phyloP scores from a whole-genome alignment of 2,113 vertebrate species.

The Urocolius indicus region DNA sequence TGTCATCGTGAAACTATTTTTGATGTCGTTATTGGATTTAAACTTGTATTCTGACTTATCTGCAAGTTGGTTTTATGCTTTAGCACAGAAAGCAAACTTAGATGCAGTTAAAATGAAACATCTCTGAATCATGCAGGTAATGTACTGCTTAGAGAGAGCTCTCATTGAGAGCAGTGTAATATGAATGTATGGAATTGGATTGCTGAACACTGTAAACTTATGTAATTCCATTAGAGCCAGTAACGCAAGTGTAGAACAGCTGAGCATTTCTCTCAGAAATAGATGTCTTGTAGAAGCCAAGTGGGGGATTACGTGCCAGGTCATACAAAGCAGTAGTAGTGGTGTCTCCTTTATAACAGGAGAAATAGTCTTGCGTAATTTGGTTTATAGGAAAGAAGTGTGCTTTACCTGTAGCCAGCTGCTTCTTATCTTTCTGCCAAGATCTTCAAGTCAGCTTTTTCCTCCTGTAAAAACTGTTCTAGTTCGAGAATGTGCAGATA shows the following conservation, averaged over 20 bases:
- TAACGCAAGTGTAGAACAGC: not conserved
- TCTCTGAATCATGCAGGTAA: not conserved
- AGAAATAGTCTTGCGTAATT: not conserved
- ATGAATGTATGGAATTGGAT: not conserved
- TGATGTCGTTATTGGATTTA: not conserved
- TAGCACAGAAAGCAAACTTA: not conserved
- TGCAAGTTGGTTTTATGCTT: not conserved
- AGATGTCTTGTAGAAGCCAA: not conserved
- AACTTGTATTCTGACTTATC: not conserved
- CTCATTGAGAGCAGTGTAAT: not conserved
- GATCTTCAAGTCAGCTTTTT: not conserved
- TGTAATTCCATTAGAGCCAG: not conserved
- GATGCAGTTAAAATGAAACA: not conserved
- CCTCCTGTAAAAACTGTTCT: not conserved
- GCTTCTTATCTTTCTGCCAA: not conserved
- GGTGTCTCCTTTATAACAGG: not conserved
- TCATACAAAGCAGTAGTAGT: not conserved
- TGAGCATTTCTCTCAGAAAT: not conserved
- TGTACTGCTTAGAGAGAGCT: not conserved
- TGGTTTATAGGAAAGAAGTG: not conserved
- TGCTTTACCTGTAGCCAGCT: not conserved
- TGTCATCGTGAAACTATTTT: not conserved
- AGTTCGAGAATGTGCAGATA: not conserved
- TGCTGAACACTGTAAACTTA: not conserved
- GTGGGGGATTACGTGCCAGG: not conserved